Base-by-base conservation (phyloP, 1,140 invertebrate genomes). In the Dreissena polymorpha region DNA sequence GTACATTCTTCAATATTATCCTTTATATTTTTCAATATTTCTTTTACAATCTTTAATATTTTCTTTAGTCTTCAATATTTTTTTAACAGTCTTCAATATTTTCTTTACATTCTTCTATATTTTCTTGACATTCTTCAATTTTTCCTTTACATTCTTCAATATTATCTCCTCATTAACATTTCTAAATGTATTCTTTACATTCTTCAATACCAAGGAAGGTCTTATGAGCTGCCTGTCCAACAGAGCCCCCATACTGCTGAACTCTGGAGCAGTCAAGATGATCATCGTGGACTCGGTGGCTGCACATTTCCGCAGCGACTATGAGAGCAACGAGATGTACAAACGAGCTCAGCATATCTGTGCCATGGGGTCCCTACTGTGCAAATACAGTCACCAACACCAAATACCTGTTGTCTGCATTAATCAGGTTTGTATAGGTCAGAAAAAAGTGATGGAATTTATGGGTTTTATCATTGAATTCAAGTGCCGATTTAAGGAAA, bases 271-370 rank as follows among this genome's bases (percentile, higher is more conserved):
- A 83, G 94, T 96, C 69, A 95, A 95, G 8, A 88, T 97, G 21
- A 92, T 97, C 73, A 90, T 97, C 5, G 94, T 97, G 23, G 96
- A 97, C 90, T 96, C 96, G 5, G 95, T 97, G 80, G 95, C 96
- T 23, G 96, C 95, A 6, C 91, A 96, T 49, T 96, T 96, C 89
- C 94, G 96, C 50, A 93, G 93, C 49, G 95, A 95, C 83, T 95
- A 95, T 82, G 94, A 94, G 5, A 53, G 63, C 10, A 53, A 83
- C 53, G 85, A 92, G 29, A 86, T 87, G 94, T 68, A 92, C 83
- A 88, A 91, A 69, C 91, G 95, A 86, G 94, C 95, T 0, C 94
- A 93, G 75, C 94, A 95, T 84, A 92, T 96, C 77, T 93, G 94
- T 79, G 91, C 91, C 55, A 89, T 97, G 86, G 95, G 94, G 16